Conservation (phyloP, 2,888 invertebrate species). For the Leptinotarsa haldemani region DNA sequence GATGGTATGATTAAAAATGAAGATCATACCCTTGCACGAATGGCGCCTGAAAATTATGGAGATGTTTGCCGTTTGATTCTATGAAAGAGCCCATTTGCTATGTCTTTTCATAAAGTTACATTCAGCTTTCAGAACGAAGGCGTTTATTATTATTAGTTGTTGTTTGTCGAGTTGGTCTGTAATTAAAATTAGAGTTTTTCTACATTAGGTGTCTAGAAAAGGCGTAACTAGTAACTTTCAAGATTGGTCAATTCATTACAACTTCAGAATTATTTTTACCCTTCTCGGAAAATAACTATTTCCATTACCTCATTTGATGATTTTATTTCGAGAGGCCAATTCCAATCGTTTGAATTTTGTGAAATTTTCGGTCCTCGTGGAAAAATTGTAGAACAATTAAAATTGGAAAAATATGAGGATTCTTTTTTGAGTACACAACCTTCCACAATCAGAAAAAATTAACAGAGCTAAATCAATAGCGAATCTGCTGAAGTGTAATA, state of each 20-base stretch:
- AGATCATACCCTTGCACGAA: conserved; percentile 15
- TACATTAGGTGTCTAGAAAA: background rate
- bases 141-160: conserved; percentile 14
- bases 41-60: conserved; percentile 30
- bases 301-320: background rate
- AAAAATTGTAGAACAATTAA: too few species aligned
- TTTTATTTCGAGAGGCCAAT: too few species aligned
- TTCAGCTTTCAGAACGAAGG: conserved; percentile 8
- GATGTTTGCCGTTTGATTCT: conserved; percentile 10
- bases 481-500: too few species aligned
- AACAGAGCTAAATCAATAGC: too few species aligned
- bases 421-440: too few species aligned
- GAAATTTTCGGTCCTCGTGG: too few species aligned
- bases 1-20: conserved; percentile 18
- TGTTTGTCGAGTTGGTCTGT: conserved; percentile 2
- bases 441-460: too few species aligned
- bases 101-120: conserved; percentile 9
- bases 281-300: background rate
- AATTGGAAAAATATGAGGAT: too few species aligned
- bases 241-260: background rate
- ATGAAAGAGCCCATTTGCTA: background rate
- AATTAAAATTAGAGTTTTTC: background rate
- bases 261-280: background rate
- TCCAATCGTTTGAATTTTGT: too few species aligned
- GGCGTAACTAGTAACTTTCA: background rate